Conservation (phyloP, 2,113 vertebrate genomes). For the Cichladusa arquata region DNA sequence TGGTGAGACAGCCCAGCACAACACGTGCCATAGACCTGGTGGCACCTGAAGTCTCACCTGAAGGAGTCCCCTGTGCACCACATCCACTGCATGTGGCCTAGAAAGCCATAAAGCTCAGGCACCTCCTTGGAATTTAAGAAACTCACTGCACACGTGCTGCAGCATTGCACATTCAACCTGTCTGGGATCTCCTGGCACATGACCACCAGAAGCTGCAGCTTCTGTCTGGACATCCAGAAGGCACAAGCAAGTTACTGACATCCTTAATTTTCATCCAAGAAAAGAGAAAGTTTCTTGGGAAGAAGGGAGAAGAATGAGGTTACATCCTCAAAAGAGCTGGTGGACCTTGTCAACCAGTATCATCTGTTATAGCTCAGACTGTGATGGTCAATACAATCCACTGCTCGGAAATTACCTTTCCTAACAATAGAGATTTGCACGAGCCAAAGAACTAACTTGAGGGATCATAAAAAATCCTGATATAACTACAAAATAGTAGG, state of each 20-base stretch:
- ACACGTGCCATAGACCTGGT: rapidly evolving
- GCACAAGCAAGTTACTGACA: neutral
- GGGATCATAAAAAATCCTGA: neutral
- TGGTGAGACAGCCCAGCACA: rapidly evolving
- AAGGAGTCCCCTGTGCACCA: neutral
- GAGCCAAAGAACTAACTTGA: neutral
- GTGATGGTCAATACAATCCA: neutral
- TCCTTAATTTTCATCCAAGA: neutral
- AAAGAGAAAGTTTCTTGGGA: neutral
- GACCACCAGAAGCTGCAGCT: neutral
- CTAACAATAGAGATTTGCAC: neutral
- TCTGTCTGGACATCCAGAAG: slow-evolving; percentile 18
- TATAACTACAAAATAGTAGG: neutral
- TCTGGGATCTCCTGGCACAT: rapidly evolving
- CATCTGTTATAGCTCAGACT: neutral
- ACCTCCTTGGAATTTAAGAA: neutral
- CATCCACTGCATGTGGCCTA: too few relatives aligned
- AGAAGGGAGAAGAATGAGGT: neutral
- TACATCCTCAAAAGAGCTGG: neutral
- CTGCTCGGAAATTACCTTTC: neutral
- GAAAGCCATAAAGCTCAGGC: neutral
- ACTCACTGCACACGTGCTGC: neutral
- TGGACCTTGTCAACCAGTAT: neutral
- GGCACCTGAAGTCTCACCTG: neutral
- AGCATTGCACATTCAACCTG: neutral